Percentiles rank a stretch among this genome's conserved stretches.
These are phyloP conservation scores for Lasioglossum figueresi DNA, from an alignment of 2,888 invertebrate species.

Conservation along the genomic window DNA sequence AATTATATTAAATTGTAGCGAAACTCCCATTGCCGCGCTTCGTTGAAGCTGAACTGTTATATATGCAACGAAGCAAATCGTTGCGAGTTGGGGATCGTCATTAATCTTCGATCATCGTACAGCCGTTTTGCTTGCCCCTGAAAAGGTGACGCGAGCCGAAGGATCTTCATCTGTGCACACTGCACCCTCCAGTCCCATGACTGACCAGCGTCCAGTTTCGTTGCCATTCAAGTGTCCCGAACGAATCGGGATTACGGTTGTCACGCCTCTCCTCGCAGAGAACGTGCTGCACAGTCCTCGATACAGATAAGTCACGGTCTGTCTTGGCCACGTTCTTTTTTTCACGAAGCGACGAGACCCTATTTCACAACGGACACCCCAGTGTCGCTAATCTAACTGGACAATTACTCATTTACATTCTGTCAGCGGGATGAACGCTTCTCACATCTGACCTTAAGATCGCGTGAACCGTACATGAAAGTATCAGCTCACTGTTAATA, in stretches of 20 bases:
- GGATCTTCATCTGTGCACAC: constrained; percentile 47
- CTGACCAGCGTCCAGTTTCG: constrained; percentile 69
- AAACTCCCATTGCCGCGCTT: neutral
- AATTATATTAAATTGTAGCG: neutral
- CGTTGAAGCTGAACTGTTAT: neutral
- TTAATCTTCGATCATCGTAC: constrained; percentile 52
- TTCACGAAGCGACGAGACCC: constrained; percentile 27
- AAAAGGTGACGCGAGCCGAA: constrained; percentile 35
- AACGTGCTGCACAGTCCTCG: constrained; percentile 70
- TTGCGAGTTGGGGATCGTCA: constrained; percentile 5
- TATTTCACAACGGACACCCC: constrained; percentile 45
- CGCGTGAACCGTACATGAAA: neutral
- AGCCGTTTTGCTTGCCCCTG: constrained; percentile 26
- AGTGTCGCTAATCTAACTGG: constrained; percentile 53
- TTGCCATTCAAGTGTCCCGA: constrained; percentile 49
- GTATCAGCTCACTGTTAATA: neutral
- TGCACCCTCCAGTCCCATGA: constrained; percentile 39
- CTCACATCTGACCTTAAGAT: neutral
- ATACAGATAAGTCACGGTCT: constrained; percentile 82
- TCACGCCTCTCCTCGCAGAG: constrained; percentile 78
- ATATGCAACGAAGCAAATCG: neutral
- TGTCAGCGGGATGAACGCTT: constrained; percentile 17
- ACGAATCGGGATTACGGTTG: constrained; percentile 63
- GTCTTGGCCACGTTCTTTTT: constrained; percentile 73
- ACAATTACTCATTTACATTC: constrained; percentile 61